Evolutionary conservation across 2,113 vertebrate genomes (phyloP).

Genomic region (Microcebus murinus): DNA sequence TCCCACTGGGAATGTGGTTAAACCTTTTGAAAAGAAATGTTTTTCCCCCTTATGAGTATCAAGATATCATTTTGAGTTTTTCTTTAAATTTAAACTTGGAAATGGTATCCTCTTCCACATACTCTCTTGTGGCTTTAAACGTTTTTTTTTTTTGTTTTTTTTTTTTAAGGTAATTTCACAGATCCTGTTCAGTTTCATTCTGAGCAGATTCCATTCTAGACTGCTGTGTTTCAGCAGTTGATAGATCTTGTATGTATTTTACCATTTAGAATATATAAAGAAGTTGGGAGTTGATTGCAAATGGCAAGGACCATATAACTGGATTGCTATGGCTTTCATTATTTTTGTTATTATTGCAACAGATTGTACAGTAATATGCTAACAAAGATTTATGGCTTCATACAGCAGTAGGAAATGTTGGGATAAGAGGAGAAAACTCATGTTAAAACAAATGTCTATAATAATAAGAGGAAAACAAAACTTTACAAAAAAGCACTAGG

Average conservation of each 20-base stretch:
- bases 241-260: slow-evolving; percentile 8
- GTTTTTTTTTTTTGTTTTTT: neutral
- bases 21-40: slow-evolving; percentile 50
- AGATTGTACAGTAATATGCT: slow-evolving; percentile 67
- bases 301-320: slow-evolving; percentile 2
- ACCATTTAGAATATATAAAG: neutral
- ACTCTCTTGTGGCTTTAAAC: slow-evolving; percentile 8
- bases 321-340: slow-evolving; percentile 37
- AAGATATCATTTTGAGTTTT: slow-evolving; percentile 46
- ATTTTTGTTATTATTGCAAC: slow-evolving; percentile 73
- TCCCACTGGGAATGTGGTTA: slow-evolving; percentile 46
- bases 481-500: slow-evolving; percentile 23
- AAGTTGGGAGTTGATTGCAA: slow-evolving; percentile 16
- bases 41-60: neutral
- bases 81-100: slow-evolving; percentile 53
- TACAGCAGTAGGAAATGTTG: slow-evolving; percentile 54
- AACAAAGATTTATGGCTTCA: slow-evolving; percentile 66
- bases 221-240: neutral
- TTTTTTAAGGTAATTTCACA: neutral
- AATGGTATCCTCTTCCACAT: neutral
- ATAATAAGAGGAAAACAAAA: slow-evolving; percentile 66
- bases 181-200: neutral
- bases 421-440: slow-evolving; percentile 61
- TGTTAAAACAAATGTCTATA: slow-evolving; percentile 71
- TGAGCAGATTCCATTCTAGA: neutral